Conservation (phyloP, 2,888 invertebrate species). For the Tillus elongatus region DNA sequence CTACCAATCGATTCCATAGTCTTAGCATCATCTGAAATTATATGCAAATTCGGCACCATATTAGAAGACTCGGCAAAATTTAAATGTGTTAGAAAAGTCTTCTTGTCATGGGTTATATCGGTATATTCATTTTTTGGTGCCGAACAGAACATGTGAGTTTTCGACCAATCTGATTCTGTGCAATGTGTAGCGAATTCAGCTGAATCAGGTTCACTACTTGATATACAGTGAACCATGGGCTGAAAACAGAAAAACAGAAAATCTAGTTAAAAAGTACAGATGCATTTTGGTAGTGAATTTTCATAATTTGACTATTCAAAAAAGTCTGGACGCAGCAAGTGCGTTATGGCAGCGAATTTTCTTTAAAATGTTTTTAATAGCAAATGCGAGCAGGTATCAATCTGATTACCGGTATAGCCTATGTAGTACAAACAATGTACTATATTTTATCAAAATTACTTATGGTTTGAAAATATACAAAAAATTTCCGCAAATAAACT, state of each 20-base stretch:
- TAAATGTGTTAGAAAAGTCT: slow-evolving; percentile 33
- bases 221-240: slow-evolving; percentile 82
- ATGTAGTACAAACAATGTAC: too few relatives aligned
- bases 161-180: slow-evolving; percentile 36
- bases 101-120: slow-evolving; percentile 32
- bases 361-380: too few relatives aligned
- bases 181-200: slow-evolving; percentile 40
- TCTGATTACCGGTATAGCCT: too few relatives aligned
- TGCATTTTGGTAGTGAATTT: too few relatives aligned
- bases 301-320: too few relatives aligned
- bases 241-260: slow-evolving; percentile 32
- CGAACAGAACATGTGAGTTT: slow-evolving; percentile 18
- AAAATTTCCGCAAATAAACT: too few relatives aligned
- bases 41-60: slow-evolving; percentile 35
- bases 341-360: too few relatives aligned
- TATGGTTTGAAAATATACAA: too few relatives aligned
- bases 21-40: slow-evolving; percentile 33
- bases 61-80: slow-evolving; percentile 39
- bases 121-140: slow-evolving; percentile 31
- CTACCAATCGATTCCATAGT: slow-evolving; percentile 8
- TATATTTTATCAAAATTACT: too few relatives aligned
- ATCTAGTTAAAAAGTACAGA: not conserved
- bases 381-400: too few relatives aligned
- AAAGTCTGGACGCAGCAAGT: too few relatives aligned
- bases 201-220: slow-evolving; percentile 74